Evolutionary conservation across 1,140 invertebrate species (phyloP).

Genomic region (Ridgeia piscesae): DNA sequence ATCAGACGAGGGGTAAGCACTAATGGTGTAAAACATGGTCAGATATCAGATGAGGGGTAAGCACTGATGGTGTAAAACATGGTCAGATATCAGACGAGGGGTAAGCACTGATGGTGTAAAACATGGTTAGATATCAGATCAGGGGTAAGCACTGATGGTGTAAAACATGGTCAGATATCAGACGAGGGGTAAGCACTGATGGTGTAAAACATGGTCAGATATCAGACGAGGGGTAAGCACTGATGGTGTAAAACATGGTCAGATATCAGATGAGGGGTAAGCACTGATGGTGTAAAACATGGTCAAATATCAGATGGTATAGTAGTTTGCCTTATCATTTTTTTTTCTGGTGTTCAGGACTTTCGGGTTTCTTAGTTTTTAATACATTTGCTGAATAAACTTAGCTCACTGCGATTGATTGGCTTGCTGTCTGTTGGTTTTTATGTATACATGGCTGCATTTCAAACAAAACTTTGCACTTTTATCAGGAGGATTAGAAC

Average conservation of each 20-base stretch:
- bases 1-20: background rate
- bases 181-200: background rate
- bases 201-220: background rate
- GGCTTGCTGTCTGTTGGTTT: too few species aligned
- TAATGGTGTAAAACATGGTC: background rate
- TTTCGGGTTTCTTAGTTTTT: background rate
- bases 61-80: background rate
- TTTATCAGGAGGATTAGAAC: too few species aligned
- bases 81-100: too few species aligned
- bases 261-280: background rate
- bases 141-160: background rate
- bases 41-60: background rate
- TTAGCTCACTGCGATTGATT: too few species aligned
- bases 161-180: background rate
- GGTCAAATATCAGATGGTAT: background rate
- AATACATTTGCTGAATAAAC: too few species aligned
- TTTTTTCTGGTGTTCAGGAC: background rate
- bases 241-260: background rate
- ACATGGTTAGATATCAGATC: too few species aligned
- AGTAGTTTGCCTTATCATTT: background rate
- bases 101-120: background rate
- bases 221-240: background rate
- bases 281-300: background rate
- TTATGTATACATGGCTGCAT: too few species aligned
- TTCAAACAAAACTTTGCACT: too few species aligned